These are phyloP conservation scores for Trachythela sp. DNA, from an alignment of 64 coral and sea anemone genomes.

Conservation along the genomic window DNA sequence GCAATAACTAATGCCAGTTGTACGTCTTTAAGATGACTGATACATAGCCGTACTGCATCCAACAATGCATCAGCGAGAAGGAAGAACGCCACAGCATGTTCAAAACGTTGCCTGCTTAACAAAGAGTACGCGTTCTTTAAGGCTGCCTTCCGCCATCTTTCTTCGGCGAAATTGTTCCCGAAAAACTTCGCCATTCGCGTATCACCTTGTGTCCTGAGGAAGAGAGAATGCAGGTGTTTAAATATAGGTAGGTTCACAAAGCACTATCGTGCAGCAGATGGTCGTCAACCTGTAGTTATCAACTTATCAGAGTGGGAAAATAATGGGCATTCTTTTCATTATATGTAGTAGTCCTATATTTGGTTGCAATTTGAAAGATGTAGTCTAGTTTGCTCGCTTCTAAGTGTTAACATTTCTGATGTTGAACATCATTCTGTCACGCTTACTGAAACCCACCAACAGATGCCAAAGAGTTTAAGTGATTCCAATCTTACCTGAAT, in stretches of 20 bases:
- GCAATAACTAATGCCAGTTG: conserved; percentile 88
- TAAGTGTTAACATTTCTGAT: too few relatives aligned
- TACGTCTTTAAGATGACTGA: conserved; percentile 73
- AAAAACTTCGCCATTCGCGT: conserved; percentile 91
- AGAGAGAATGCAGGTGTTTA: background rate
- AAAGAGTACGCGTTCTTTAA: conserved; percentile 92
- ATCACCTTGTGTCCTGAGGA: conserved; percentile 72
- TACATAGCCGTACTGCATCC: conserved; percentile 95
- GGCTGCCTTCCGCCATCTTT: conserved; percentile 95
- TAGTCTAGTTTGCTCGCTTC: too few relatives aligned
- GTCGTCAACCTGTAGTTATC: too few relatives aligned
- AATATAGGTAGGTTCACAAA: background rate
- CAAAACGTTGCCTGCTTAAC: conserved; percentile 93
- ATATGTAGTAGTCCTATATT: too few relatives aligned
- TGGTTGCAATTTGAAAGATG: too few relatives aligned
- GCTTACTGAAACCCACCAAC: too few relatives aligned
- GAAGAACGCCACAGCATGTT: conserved; percentile 95
- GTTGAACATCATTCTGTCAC: too few relatives aligned
- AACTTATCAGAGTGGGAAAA: too few relatives aligned
- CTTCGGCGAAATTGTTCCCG: conserved; percentile 70
- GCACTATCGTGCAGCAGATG: too few relatives aligned
- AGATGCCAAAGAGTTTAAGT: background rate
- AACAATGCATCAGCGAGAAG: conserved; percentile 85
- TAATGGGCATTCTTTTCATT: too few relatives aligned
- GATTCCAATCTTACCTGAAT: conserved; percentile 53